Evolutionary conservation across 2,797 vertebrate genomes (phyloP).

Genomic region (Poeciliopsis gracilis): DNA sequence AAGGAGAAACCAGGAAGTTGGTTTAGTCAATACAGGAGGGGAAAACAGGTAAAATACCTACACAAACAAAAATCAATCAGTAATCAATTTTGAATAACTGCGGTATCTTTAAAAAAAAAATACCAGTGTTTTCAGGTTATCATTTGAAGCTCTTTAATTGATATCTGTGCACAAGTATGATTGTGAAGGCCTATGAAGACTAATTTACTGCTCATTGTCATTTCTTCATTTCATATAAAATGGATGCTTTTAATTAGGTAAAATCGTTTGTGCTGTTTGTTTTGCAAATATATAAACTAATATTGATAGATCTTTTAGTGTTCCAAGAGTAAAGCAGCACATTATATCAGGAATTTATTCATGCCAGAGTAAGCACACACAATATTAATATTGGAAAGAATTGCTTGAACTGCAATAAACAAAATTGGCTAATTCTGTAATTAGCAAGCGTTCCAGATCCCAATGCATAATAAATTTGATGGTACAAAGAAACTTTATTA

Average conservation of each 20-base stretch:
- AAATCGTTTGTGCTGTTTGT: neutral
- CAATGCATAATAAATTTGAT: neutral
- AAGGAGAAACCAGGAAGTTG: conserved; percentile 89
- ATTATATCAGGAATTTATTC: neutral
- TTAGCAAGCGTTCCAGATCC: neutral
- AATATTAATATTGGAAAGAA: neutral
- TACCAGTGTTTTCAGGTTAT: conserved; percentile 21
- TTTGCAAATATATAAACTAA: neutral
- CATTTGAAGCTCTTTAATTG: conserved; percentile 24
- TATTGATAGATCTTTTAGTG: neutral
- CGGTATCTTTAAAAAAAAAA: conserved; percentile 31
- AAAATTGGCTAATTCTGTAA: neutral
- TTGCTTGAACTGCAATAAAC: neutral
- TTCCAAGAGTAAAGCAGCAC: neutral
- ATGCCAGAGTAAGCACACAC: neutral
- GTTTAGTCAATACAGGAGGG: conserved; percentile 90
- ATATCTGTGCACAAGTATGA: conserved; percentile 27
- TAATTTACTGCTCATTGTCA: neutral
- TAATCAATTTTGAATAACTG: conserved; percentile 29
- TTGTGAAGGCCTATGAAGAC: neutral
- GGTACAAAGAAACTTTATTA: neutral
- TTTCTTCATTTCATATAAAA: neutral
- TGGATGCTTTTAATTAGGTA: neutral
- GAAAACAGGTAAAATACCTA: conserved; percentile 84
- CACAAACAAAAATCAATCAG: conserved; percentile 4